Percentiles rank a stretch among this genome's conserved stretches.
Conservation (phyloP, 2,888 invertebrate species). For the Ypsolopha scabrella region DNA sequence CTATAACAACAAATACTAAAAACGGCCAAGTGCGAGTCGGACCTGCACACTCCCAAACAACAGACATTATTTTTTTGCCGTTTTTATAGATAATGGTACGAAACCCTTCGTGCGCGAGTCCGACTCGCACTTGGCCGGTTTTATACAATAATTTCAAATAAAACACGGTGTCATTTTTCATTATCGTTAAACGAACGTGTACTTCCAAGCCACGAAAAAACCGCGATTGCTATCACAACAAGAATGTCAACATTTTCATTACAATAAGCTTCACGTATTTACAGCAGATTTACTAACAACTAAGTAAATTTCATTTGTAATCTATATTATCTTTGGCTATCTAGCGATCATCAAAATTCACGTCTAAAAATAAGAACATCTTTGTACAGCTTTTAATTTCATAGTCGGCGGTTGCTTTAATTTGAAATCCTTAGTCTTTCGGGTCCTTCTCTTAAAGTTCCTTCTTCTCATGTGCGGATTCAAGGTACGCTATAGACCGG, state of each 20-base stretch:
- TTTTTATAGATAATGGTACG: no score
- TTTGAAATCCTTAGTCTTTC: background rate
- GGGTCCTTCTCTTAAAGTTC: background rate
- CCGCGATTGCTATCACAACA: background rate
- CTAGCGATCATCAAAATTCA: slow-evolving; percentile 9
- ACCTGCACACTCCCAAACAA: no score
- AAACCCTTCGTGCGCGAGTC: no score
- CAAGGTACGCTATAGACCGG: slow-evolving; percentile 44
- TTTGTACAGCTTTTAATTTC: background rate
- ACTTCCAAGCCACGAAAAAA: background rate
- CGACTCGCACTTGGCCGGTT: no score
- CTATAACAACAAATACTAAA: no score
- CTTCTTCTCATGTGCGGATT: slow-evolving; percentile 15
- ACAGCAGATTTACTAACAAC: no score
- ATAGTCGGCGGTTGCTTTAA: background rate
- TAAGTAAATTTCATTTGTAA: no score
- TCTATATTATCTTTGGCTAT: background rate
- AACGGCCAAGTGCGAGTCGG: no score
- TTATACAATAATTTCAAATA: no score
- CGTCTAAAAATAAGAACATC: slow-evolving; percentile 5
- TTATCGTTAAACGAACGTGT: background rate
- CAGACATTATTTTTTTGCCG: no score
- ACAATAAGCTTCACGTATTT: no score
- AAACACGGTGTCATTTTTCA: no score
- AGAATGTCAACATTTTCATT: background rate